Conservation (phyloP, 2,113 vertebrate species). For the Podilymbus podiceps region DNA sequence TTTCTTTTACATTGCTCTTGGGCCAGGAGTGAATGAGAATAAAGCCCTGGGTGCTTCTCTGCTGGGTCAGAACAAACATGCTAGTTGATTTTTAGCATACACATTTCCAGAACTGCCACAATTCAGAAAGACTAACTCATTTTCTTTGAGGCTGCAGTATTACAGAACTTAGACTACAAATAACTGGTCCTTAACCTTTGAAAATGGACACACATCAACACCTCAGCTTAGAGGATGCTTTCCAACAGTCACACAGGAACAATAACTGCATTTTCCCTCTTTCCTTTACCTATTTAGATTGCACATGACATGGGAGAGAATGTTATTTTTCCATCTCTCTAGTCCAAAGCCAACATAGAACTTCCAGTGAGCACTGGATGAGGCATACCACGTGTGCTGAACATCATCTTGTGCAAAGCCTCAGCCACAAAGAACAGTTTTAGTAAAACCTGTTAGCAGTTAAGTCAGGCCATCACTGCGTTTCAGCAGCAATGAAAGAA, state of each 20-base stretch:
- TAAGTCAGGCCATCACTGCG: not conserved
- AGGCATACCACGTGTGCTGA: not conserved
- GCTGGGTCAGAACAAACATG: not conserved
- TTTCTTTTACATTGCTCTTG: slow-evolving; percentile 21
- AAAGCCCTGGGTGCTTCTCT: not conserved
- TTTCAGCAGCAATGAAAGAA: not conserved
- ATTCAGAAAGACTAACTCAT: not conserved
- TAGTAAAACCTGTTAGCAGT: not conserved
- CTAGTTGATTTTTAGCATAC: not conserved
- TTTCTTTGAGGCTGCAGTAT: not conserved
- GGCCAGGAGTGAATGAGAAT: not conserved
- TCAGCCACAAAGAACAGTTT: not conserved
- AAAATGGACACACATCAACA: not conserved
- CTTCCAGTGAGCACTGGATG: not conserved
- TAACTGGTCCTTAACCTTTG: not conserved
- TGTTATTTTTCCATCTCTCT: not conserved
- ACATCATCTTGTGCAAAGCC: not conserved
- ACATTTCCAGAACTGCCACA: not conserved
- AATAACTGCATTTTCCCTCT: not conserved
- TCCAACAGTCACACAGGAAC: not conserved
- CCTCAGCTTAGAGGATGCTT: not conserved
- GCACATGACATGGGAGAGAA: fast-evolving
- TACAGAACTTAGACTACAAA: not conserved
- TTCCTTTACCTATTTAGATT: not conserved
- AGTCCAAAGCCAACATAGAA: not conserved